Evolutionary conservation across 2,113 vertebrate genomes (phyloP).

Genomic region (Ciconia maguari): DNA sequence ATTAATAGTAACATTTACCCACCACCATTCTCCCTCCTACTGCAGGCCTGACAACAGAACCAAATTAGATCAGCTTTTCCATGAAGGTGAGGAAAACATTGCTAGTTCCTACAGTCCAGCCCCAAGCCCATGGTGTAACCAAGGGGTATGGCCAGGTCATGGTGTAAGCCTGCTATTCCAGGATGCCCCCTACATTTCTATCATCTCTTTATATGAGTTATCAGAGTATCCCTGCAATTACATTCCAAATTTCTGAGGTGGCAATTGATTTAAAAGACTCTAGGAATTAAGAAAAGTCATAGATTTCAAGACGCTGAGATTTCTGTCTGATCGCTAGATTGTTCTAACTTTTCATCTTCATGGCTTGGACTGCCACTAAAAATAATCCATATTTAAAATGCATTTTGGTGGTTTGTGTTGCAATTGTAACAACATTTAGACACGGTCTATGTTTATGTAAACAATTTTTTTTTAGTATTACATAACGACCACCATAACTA

Average conservation of each 20-base stretch:
- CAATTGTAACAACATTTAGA: not conserved
- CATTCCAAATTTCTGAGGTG: not conserved
- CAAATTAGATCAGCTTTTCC: not conserved
- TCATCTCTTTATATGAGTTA: not conserved
- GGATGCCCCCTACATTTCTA: not conserved
- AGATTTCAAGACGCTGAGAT: not conserved
- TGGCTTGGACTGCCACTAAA: not conserved
- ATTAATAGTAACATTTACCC: not conserved
- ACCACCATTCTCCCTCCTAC: not conserved
- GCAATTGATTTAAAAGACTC: not conserved
- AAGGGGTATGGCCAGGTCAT: not conserved
- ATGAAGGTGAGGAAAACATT: not conserved
- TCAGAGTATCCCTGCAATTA: not conserved
- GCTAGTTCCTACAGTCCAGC: not conserved
- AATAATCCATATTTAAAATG: not conserved
- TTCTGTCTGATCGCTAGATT: not conserved
- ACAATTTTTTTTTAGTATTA: not conserved
- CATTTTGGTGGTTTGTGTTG: not conserved
- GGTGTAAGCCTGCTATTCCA: not conserved
- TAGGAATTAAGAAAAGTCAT: not conserved
- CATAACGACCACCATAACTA: not conserved
- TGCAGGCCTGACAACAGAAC: not conserved
- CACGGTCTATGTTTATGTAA: not conserved
- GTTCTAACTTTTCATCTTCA: not conserved
- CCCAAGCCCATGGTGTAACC: fast-evolving